A percentile compares a stretch with the other conserved stretches of the same genome.
Conservation (phyloP, 2,113 vertebrate species). For the Actinemys pallida region DNA sequence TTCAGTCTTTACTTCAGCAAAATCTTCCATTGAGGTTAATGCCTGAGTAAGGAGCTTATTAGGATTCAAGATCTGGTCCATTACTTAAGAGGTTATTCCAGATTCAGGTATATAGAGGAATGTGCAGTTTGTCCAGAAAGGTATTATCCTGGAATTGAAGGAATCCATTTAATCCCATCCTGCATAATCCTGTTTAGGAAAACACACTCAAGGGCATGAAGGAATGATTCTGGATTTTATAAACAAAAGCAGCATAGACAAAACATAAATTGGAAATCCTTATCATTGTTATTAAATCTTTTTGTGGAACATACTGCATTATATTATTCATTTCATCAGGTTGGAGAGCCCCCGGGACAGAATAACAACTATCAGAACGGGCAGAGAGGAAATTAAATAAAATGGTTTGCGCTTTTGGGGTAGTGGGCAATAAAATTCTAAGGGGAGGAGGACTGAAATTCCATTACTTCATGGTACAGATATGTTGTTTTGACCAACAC, state of each 20-base stretch:
- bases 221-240: not conserved
- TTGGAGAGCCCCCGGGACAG: conserved; percentile 27
- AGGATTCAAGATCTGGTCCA: not conserved
- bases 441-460: conserved; percentile 26
- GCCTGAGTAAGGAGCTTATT: not conserved
- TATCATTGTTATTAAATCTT: not conserved
- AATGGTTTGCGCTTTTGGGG: conserved; percentile 1
- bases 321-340: conserved; percentile 45
- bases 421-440: conserved; percentile 34
- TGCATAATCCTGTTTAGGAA: conserved; percentile 21
- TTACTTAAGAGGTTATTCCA: not conserved
- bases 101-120: not conserved
- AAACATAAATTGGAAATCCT: conserved; percentile 52
- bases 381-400: conserved; percentile 65
- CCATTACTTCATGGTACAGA: conserved; percentile 14
- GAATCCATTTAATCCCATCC: conserved; percentile 42
- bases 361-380: not conserved
- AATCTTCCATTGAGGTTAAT: not conserved
- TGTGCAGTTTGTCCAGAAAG: not conserved
- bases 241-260: not conserved
- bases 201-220: not conserved
- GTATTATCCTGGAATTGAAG: conserved; percentile 20
- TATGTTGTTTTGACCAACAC: conserved; percentile 33
- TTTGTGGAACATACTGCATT: not conserved
- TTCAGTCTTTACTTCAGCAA: not conserved